phyloP scores from a whole-genome alignment of 2,797 vertebrate species.

The Ptychadena robeensis region DNA sequence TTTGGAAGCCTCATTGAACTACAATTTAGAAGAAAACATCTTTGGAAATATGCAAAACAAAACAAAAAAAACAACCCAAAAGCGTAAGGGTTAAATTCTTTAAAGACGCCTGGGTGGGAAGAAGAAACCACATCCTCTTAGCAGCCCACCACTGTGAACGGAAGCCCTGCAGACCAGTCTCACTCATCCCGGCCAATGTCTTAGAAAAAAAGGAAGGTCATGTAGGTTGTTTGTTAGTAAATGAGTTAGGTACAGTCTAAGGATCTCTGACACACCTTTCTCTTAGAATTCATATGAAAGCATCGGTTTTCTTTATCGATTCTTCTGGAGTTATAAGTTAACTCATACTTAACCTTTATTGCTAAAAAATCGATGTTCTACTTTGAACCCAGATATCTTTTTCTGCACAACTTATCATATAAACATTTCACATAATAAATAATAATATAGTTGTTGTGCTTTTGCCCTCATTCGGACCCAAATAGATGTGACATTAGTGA shows the following conservation, averaged over 20 bases:
- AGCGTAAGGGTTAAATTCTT: conserved; percentile 24
- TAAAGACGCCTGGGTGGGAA: conserved; percentile 39
- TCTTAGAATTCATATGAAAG: conserved; percentile 16
- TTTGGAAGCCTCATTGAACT: too few relatives aligned
- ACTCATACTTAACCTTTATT: background rate
- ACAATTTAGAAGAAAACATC: background rate
- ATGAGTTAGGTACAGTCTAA: conserved; percentile 31
- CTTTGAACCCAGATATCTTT: too few relatives aligned
- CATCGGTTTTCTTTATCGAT: conserved; percentile 16
- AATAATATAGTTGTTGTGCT: background rate
- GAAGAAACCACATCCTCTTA: conserved; percentile 42
- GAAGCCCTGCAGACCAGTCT: conserved; percentile 40
- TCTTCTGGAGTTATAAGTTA: background rate
- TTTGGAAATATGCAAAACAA: too few relatives aligned
- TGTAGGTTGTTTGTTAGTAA: conserved; percentile 46
- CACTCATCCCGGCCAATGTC: conserved; percentile 25
- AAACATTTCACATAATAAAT: too few relatives aligned
- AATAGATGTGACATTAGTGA: too few relatives aligned
- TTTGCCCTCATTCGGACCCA: background rate
- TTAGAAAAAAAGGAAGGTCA: conserved; percentile 38
- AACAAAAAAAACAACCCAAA: too few relatives aligned
- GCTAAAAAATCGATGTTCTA: too few relatives aligned
- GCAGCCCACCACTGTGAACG: conserved; percentile 31
- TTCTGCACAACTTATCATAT: too few relatives aligned
- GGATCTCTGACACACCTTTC: conserved; percentile 1